Conservation (phyloP, 2,797 vertebrate genomes). For the Urophycis tenuis region DNA sequence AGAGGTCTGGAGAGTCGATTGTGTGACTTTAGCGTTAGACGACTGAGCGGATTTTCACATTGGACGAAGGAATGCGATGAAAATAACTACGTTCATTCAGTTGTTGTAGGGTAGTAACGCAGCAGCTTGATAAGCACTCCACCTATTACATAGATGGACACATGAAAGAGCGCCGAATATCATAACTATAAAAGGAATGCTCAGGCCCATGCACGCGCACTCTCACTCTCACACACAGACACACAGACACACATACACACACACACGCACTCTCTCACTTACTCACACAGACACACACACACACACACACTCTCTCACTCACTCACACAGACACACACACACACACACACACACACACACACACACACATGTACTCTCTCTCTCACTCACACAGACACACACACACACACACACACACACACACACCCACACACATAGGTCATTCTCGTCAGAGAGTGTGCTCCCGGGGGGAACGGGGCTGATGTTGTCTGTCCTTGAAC, state of each 20-base stretch:
- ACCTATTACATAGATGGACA: background rate
- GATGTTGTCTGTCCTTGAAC: slow-evolving; percentile 38
- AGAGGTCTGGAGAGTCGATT: background rate
- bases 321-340: too few relatives aligned
- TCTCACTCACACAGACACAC: too few relatives aligned
- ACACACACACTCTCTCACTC: too few relatives aligned
- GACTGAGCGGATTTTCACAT: slow-evolving; percentile 31
- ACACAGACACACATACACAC: too few relatives aligned
- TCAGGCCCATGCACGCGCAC: background rate
- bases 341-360: too few relatives aligned
- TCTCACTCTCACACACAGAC: background rate
- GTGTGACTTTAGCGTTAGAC: slow-evolving; percentile 22
- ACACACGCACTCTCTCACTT: too few relatives aligned
- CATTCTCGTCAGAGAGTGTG: slow-evolving; percentile 51
- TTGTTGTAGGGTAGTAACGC: background rate
- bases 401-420: too few relatives aligned
- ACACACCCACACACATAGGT: background rate
- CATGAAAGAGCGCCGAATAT: background rate
- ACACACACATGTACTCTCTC: too few relatives aligned
- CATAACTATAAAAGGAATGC: background rate
- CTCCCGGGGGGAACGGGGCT: slow-evolving; percentile 46
- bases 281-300: too few relatives aligned
- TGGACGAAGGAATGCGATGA: slow-evolving; percentile 22
- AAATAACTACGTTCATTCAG: background rate
- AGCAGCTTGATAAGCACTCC: background rate